These are phyloP conservation scores for Dolichoris vasculosae DNA, from an alignment of 1,140 invertebrate species.

Conservation along the genomic window DNA sequence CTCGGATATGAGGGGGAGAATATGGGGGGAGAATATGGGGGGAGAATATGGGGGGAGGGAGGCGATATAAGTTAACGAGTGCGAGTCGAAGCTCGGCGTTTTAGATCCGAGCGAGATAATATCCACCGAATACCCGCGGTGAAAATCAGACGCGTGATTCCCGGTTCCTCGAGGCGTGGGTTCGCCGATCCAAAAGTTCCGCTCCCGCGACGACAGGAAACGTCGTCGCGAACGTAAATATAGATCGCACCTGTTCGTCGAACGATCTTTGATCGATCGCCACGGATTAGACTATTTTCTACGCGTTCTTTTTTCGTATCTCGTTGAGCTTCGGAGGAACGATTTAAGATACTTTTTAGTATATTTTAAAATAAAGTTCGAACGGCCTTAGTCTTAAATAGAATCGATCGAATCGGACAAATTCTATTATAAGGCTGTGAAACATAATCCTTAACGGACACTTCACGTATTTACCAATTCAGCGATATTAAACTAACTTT, in stretches of 20 bases:
- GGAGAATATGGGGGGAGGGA: too few relatives aligned
- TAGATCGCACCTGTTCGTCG: background rate
- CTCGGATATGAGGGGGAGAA: too few relatives aligned
- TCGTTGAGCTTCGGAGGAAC: background rate
- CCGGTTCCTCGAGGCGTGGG: background rate
- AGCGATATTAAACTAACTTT: too few relatives aligned
- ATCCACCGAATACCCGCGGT: too few relatives aligned
- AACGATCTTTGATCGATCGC: background rate
- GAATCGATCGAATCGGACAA: background rate
- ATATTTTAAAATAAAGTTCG: background rate
- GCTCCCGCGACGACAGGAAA: too few relatives aligned
- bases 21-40: too few relatives aligned
- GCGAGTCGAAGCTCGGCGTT: slow-evolving; percentile 60
- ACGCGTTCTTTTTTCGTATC: background rate
- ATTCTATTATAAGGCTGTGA: background rate
- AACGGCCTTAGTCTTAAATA: background rate
- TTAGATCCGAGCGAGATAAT: slow-evolving; percentile 63
- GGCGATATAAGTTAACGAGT: slow-evolving; percentile 67
- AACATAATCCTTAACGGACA: background rate
- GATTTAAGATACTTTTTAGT: too few relatives aligned
- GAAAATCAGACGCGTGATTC: too few relatives aligned
- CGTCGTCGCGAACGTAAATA: background rate
- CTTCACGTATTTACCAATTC: too few relatives aligned
- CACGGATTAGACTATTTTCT: too few relatives aligned
- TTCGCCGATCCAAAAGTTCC: background rate